Evolutionary conservation across 2,113 vertebrate genomes (phyloP), one percentile per base, ranked within the genome.

Genomic region (Entelurus aequoreus): DNA sequence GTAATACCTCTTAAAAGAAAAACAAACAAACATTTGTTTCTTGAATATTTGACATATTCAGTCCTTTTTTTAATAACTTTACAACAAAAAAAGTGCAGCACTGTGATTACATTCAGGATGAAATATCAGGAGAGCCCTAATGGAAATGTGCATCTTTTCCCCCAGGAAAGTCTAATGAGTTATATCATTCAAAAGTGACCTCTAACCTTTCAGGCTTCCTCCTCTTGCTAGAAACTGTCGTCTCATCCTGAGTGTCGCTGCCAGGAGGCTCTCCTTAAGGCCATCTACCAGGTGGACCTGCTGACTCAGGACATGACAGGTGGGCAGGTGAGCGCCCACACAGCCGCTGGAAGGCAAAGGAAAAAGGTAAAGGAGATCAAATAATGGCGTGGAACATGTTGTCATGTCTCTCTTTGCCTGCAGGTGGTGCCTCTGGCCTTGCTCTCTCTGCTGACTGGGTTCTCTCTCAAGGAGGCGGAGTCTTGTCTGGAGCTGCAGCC

Each of bases 371-470:
- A 51, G 12, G 21, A 8, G 44, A 1, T 11, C 19, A 13, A 8
- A 4, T 6, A 3, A 52, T 11, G 6, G 6, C 16, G 11, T 19
- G 3, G 44, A 8, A 28, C 14, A 36, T 7, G 6, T 1, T 15
- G 0, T 53, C n/a, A 11, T 21, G n/a, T 51, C 0, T 74, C 2
- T n/a, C 15, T 13, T 19, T 62, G n/a, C 65, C 35, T 69, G 21
- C 44, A 92, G 92, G 85, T 91, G 28, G 87, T 93, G 40, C 91
- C 90, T 1, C 70, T 79, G 40, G 89, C 90, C 16, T 65, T 92
- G 73, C 76, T 92, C 71, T 85, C 83, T 50, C 76, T 93, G 68
- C 75, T 88, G 5, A 81, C 76, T 13, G 71, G 68, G 14, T 80
- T 88, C 68, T 79, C 87, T 0, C 44, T 90, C 5, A 10, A 36